Evolutionary conservation across 2,888 invertebrate species (phyloP).

Genomic region (Cordylochernes scorpioides): DNA sequence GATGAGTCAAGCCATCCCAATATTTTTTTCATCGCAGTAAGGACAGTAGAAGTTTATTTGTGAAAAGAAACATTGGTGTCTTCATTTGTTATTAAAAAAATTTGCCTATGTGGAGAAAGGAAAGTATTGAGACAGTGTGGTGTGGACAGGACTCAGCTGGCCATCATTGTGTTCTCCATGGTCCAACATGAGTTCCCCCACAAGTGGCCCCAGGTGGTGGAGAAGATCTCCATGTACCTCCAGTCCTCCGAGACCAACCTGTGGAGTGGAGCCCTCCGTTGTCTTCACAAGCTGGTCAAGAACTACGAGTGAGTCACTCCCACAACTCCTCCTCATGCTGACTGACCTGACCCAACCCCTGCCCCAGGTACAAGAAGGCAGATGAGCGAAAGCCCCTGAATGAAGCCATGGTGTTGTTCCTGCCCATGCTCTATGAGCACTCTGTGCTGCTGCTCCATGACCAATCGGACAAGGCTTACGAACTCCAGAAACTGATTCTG

Average conservation of each 20-base stretch:
- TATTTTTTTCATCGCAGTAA: no score
- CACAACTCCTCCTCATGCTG: conserved; percentile 2
- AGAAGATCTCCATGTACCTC: conserved; percentile 74
- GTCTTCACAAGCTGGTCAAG: conserved; percentile 79
- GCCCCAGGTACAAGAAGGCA: conserved; percentile 62
- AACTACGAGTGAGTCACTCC: conserved; percentile 37
- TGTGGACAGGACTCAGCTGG: conserved; percentile 47
- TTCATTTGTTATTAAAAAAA: no score
- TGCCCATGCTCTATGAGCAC: conserved; percentile 65
- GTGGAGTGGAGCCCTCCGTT: conserved; percentile 72
- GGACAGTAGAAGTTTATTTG: no score
- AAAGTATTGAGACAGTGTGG: no score
- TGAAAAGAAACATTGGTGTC: no score
- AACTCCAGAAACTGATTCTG: conserved; percentile 74
- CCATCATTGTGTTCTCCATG: conserved; percentile 70
- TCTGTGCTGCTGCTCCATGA: conserved; percentile 39
- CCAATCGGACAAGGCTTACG: conserved; percentile 54
- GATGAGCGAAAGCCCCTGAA: conserved; percentile 68
- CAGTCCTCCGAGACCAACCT: conserved; percentile 57
- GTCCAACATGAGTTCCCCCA: conserved; percentile 86
- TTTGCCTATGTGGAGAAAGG: no score
- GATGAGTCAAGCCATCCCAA: no score
- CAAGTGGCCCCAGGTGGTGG: conserved; percentile 79
- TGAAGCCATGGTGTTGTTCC: conserved; percentile 74
- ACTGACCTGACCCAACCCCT: no score